These are phyloP conservation scores for Cerastoderma edule DNA, from an alignment of 2,888 invertebrate species.

Conservation along the genomic window DNA sequence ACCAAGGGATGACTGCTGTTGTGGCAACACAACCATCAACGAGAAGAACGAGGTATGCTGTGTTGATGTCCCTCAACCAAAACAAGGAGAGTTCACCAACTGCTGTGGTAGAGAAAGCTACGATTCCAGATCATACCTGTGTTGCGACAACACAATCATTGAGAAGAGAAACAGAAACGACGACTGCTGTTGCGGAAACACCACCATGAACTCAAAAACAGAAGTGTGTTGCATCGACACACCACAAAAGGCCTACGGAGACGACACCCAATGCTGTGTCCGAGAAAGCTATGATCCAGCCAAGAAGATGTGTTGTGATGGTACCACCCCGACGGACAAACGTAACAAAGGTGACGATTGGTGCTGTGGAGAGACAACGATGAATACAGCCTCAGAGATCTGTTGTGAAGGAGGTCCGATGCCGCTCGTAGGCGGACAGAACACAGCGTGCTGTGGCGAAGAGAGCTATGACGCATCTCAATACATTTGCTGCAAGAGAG, in stretches of 20 bases:
- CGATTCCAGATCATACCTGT: slow-evolving; percentile 28
- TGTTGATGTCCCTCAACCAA: slow-evolving; percentile 22
- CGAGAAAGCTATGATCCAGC: slow-evolving; percentile 27
- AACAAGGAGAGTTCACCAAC: slow-evolving; percentile 8
- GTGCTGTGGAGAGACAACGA: slow-evolving; percentile 48
- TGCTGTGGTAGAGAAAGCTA: slow-evolving; percentile 39
- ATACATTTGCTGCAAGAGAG: slow-evolving; percentile 39
- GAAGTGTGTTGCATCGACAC: slow-evolving; percentile 39
- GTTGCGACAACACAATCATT: slow-evolving; percentile 23
- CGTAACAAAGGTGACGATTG: slow-evolving; percentile 32
- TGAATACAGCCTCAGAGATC: slow-evolving; percentile 31
- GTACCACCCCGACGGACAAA: slow-evolving; percentile 22
- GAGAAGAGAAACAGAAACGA: slow-evolving; percentile 18
- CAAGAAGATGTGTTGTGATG: slow-evolving; percentile 34
- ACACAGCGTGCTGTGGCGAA: slow-evolving; percentile 40
- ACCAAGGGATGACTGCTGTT: slow-evolving; percentile 35
- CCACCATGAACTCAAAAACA: slow-evolving; percentile 26
- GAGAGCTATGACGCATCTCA: slow-evolving; percentile 33
- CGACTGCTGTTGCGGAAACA: slow-evolving; percentile 36
- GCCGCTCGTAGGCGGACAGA: slow-evolving; percentile 19
- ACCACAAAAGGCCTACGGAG: slow-evolving; percentile 26
- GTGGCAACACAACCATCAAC: slow-evolving; percentile 37
- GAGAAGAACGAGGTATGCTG: slow-evolving; percentile 42
- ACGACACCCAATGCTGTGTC: slow-evolving; percentile 36
- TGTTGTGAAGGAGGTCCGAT: slow-evolving; percentile 39